Base-by-base conservation (phyloP, 2,888 invertebrate genomes). In the Parnassius orleans region DNA sequence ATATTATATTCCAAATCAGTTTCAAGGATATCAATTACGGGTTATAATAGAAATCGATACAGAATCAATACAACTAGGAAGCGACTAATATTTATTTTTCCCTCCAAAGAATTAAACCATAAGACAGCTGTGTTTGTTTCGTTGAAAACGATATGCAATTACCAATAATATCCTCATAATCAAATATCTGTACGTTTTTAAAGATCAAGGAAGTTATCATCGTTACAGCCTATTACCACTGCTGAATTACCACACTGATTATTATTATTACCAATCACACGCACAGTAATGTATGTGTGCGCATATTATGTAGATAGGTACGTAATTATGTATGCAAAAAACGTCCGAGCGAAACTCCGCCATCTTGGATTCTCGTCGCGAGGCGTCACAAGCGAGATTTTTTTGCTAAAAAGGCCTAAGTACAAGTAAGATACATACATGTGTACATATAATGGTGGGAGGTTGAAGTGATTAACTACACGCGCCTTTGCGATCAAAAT, bases 341-440 rank as follows among this genome's bases (percentile, higher is more conserved):
- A 70, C 66, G 63, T 62, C 61, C 63, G 66, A 66, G 72, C 73
- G 73, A 76, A 72, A 69, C 69, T 77, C 73, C 78, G 90, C 90
- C 90, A 90, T 90, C 88, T 90, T 90, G 88, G 69, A 78, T 84
- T 76, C 81, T 83, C 81, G 83, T 76, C 81, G 83, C 59, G 59
- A 87, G 84, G 88, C 87, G 87, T 89, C 87, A 87, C 85, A 82
- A 79, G 78, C 81, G 81, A 78, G 76, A 78, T 79, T 81, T 81
- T n/a, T 80, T 79, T 77, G 72, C 76, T 73, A 77, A 84, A 88
- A 88, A 83, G 78, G 82, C 81, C 80, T 86, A 90, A 89, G 88
- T 86, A 84, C 82, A 72, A 77, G 79, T 82, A 81, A 80, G 84
- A 83, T 84, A 86, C 85, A 81, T 86, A 87, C 79, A 77, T 86